A percentile compares a stretch with the other conserved stretches of the same genome.
Conservation (phyloP, 2,113 vertebrate genomes). For the Hemicordylus capensis region DNA sequence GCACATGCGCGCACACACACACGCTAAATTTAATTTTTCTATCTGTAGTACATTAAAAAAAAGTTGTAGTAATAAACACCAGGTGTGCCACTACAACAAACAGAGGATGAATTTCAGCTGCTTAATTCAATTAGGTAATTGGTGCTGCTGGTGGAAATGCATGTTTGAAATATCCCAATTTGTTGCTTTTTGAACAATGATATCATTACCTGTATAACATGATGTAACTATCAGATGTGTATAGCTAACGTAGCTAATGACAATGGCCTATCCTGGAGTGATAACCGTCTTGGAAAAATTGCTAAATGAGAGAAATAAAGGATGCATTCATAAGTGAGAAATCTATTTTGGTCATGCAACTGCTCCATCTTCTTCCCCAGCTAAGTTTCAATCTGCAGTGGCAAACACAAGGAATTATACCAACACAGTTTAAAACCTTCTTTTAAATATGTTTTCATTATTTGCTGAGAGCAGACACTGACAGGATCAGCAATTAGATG, state of each 20-base stretch:
- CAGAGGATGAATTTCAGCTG: not conserved
- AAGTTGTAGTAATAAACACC: not conserved
- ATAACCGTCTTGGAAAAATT: not conserved
- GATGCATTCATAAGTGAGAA: not conserved
- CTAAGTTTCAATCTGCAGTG: not conserved
- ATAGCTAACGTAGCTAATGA: not conserved
- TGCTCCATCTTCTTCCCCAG: not conserved
- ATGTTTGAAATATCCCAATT: not conserved
- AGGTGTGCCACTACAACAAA: not conserved
- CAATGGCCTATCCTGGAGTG: not conserved
- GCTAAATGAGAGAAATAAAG: not conserved
- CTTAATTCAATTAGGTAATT: not conserved
- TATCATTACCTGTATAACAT: not conserved
- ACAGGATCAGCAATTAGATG: not conserved
- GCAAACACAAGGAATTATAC: not conserved
- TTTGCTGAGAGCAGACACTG: not conserved
- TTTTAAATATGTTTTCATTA: not conserved
- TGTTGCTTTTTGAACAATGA: not conserved
- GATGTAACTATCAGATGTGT: constrained; percentile 10
- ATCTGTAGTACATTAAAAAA: constrained; percentile 1
- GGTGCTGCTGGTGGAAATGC: not conserved
- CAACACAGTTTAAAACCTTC: not conserved
- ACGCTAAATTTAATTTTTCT: constrained; percentile 12
- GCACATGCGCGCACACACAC: not conserved
- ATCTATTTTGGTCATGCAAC: not conserved